Conservation (phyloP, 2,797 vertebrate genomes). For the Ataeniobius toweri region DNA sequence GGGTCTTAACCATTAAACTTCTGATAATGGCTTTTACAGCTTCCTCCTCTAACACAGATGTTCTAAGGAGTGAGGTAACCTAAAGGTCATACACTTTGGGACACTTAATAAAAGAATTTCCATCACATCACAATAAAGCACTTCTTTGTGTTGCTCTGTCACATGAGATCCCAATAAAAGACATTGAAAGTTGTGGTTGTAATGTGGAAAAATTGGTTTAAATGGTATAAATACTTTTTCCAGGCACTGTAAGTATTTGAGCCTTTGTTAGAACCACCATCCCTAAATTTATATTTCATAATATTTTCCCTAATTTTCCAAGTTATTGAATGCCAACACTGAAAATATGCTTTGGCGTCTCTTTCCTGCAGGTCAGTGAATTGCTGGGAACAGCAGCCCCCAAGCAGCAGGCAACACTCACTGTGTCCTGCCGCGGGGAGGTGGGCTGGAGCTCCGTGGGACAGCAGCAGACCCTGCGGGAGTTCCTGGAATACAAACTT, state of each 20-base stretch:
- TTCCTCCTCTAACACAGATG: too few relatives aligned
- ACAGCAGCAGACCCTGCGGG: conserved; percentile 78
- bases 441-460: conserved; percentile 92
- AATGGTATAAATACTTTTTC: neutral
- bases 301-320: neutral
- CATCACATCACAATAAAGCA: too few relatives aligned
- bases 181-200: too few relatives aligned
- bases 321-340: conserved; percentile 13
- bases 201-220: neutral
- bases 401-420: conserved; percentile 88
- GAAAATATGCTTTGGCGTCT: conserved; percentile 51
- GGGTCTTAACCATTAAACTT: too few relatives aligned
- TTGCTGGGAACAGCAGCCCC: conserved; percentile 86
- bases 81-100: too few relatives aligned
- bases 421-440: conserved; percentile 91
- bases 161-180: too few relatives aligned
- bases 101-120: too few relatives aligned
- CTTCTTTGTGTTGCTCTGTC: too few relatives aligned
- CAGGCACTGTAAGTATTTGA: neutral
- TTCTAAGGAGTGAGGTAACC: too few relatives aligned
- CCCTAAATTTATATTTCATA: neutral
- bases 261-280: neutral
- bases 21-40: too few relatives aligned
- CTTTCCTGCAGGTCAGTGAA: conserved; percentile 84
- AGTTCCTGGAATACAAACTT: conserved; percentile 88